phyloP scores from a whole-genome alignment of 2,797 vertebrate genomes.

The Lindbergichthys nudifrons region DNA sequence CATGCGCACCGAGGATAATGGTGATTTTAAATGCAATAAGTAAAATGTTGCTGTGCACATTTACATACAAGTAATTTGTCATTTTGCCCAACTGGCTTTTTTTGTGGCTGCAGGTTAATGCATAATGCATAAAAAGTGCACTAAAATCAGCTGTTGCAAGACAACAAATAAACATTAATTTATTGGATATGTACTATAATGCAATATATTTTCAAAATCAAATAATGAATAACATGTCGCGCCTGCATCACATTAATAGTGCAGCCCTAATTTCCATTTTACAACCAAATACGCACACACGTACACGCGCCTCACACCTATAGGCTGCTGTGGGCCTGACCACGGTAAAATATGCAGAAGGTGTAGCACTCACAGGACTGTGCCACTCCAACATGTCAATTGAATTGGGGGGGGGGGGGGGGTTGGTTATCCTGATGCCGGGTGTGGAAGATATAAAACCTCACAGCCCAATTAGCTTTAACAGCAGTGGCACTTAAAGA shows the following conservation, averaged over 20 bases:
- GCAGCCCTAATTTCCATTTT: background rate
- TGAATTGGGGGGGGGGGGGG: slow-evolving; percentile 37
- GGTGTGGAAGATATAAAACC: slow-evolving; percentile 86
- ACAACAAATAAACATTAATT: background rate
- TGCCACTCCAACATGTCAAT: slow-evolving; percentile 57
- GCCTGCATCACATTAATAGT: slow-evolving; percentile 17
- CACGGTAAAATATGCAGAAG: slow-evolving; percentile 46
- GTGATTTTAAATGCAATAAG: slow-evolving; percentile 83
- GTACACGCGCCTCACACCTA: background rate
- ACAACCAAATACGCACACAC: background rate
- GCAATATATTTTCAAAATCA: slow-evolving; percentile 1
- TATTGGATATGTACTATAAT: background rate
- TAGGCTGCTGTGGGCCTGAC: slow-evolving; percentile 21
- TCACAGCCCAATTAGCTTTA: slow-evolving; percentile 91
- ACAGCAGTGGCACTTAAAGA: slow-evolving; percentile 93
- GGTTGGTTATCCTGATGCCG: slow-evolving; percentile 79
- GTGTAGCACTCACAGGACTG: slow-evolving; percentile 42
- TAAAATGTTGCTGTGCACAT: slow-evolving; percentile 78
- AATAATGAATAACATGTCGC: background rate
- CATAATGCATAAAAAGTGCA: background rate
- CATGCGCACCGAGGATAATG: slow-evolving; percentile 81
- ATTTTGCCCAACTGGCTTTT: slow-evolving; percentile 63
- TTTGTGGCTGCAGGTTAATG: slow-evolving; percentile 41
- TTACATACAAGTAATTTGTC: slow-evolving; percentile 81
- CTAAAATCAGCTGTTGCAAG: slow-evolving; percentile 21